A percentile compares a stretch with the other conserved stretches of the same genome.
Conservation (phyloP, 2,113 vertebrate species). For the Elanus axillaris region DNA sequence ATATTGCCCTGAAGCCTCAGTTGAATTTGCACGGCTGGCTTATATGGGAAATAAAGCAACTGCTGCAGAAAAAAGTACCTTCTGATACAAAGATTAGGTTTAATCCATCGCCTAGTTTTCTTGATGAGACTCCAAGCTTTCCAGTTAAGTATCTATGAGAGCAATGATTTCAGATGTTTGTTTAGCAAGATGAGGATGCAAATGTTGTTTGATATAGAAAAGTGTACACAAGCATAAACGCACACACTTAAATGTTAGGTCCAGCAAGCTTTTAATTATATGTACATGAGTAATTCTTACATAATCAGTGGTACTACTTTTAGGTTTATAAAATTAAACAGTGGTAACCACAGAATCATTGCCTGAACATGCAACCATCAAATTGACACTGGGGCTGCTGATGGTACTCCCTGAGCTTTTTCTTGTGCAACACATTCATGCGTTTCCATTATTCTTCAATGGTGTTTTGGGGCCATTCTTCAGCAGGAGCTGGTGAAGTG, state of each 20-base stretch:
- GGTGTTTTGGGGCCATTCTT: neutral
- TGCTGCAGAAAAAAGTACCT: neutral
- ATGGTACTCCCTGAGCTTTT: neutral
- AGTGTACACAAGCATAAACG: neutral
- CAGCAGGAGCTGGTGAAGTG: neutral
- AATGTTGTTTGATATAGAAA: neutral
- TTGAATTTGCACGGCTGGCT: neutral
- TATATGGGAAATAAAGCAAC: neutral
- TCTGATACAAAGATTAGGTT: neutral
- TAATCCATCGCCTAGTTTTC: neutral
- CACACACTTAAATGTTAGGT: neutral
- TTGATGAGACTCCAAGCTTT: neutral
- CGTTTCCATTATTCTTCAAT: neutral
- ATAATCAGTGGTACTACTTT: neutral
- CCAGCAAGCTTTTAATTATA: neutral
- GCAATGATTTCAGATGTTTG: neutral
- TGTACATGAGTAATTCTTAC: neutral
- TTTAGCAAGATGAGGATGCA: neutral
- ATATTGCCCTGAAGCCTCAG: neutral
- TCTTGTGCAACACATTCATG: rapidly evolving
- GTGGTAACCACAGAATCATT: neutral
- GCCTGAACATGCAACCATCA: neutral
- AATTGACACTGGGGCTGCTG: neutral
- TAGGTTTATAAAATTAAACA: neutral
- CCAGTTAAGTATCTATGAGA: neutral